Percentiles rank a stretch among this genome's conserved stretches.
Evolutionary conservation across 2,797 vertebrate genomes (phyloP).

Genomic region (Cryptoprocta ferox): DNA sequence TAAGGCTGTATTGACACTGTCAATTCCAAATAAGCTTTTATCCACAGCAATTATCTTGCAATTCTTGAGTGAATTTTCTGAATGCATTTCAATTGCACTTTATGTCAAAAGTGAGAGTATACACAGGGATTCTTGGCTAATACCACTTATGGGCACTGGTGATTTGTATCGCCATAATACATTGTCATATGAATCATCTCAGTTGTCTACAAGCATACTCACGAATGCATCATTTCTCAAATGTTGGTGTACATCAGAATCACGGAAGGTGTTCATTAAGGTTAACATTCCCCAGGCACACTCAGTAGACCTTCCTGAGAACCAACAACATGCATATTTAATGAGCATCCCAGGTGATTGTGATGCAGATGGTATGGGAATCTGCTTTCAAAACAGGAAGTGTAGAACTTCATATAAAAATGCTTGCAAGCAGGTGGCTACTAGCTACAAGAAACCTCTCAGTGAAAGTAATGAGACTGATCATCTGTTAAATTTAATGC

Average conservation of each 20-base stretch:
- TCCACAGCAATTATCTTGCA: not conserved
- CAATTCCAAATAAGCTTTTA: not conserved
- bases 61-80: not conserved
- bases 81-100: not conserved
- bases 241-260: not conserved
- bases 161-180: not conserved
- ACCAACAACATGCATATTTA: not conserved
- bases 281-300: not conserved
- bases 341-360: not conserved
- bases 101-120: not conserved
- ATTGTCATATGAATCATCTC: not conserved
- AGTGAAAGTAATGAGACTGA: constrained; percentile 53
- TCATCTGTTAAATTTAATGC: constrained; percentile 64
- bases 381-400: not conserved
- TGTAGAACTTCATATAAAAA: not conserved
- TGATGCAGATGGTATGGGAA: not conserved
- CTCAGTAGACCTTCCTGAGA: not conserved
- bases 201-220: not conserved
- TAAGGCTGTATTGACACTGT: not conserved
- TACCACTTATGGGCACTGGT: not conserved
- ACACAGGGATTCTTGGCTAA: not conserved
- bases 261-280: not conserved
- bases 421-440: constrained; percentile 5
- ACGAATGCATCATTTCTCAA: not conserved
- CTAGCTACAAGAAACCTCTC: constrained; percentile 28